phyloP scores from a whole-genome alignment of 2,888 invertebrate genomes.

The Tenthredo mesomela region DNA sequence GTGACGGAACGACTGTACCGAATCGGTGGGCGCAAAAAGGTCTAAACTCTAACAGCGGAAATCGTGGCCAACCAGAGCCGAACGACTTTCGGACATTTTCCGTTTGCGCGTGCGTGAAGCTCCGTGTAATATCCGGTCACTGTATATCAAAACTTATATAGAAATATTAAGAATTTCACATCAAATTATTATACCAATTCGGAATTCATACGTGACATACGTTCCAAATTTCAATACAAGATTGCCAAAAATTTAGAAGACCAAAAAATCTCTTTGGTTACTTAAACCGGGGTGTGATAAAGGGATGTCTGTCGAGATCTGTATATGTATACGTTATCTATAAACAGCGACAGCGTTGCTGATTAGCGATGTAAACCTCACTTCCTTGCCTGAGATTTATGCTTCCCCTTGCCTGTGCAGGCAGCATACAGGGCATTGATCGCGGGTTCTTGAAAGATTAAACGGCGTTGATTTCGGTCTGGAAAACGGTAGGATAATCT shows the following conservation, averaged over 20 bases:
- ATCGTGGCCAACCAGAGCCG: conserved; percentile 45
- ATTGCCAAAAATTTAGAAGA: neutral
- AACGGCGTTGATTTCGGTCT: neutral
- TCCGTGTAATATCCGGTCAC: neutral
- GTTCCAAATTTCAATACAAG: neutral
- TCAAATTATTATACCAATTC: neutral
- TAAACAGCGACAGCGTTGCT: conserved; percentile 5
- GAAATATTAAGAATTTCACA: neutral
- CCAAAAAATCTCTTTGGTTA: neutral
- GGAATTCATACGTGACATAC: neutral
- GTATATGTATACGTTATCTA: neutral
- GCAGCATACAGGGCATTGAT: neutral
- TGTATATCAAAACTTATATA: neutral
- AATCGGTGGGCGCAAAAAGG: conserved; percentile 30
- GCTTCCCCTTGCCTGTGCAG: neutral
- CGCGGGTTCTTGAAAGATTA: conserved; percentile 10
- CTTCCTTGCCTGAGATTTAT: neutral
- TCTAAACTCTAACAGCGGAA: conserved; percentile 27
- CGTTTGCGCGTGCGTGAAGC: conserved; percentile 41
- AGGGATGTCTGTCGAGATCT: neutral
- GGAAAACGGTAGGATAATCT: neutral
- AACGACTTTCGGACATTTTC: conserved; percentile 37
- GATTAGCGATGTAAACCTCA: conserved; percentile 30
- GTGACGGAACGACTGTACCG: conserved; percentile 40
- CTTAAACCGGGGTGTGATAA: neutral